These are phyloP conservation scores for Galagoides demidoff DNA, from an alignment of 2,797 vertebrate species.

Conservation along the genomic window DNA sequence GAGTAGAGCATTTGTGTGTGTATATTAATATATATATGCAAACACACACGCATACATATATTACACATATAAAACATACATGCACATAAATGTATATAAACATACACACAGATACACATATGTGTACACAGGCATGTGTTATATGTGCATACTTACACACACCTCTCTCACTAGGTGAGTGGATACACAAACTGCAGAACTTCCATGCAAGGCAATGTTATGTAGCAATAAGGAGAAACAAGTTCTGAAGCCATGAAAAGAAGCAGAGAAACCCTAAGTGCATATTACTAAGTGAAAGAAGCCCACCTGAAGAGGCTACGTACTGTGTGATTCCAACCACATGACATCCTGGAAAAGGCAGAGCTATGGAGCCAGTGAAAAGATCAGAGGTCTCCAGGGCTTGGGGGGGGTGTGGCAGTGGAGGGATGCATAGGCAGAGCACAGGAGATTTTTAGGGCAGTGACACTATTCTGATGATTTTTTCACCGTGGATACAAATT, in stretches of 20 bases:
- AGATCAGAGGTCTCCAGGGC: neutral
- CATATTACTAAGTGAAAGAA: neutral
- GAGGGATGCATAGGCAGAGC: too few relatives aligned
- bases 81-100: too few relatives aligned
- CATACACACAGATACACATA: neutral
- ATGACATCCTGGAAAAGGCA: neutral
- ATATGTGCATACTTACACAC: neutral
- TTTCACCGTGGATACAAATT: too few relatives aligned
- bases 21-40: neutral
- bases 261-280: neutral
- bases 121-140: neutral
- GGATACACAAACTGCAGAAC: neutral
- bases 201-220: neutral
- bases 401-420: accelerated
- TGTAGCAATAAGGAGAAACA: neutral
- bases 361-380: neutral
- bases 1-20: neutral
- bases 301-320: neutral
- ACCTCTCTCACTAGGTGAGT: neutral
- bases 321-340: neutral
- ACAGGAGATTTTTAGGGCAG: neutral
- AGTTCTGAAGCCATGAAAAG: neutral
- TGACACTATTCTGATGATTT: neutral
- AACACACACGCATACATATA: too few relatives aligned
- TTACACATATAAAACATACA: too few relatives aligned